Conservation (phyloP, 2,113 vertebrate species). For the Polypterus senegalus region DNA sequence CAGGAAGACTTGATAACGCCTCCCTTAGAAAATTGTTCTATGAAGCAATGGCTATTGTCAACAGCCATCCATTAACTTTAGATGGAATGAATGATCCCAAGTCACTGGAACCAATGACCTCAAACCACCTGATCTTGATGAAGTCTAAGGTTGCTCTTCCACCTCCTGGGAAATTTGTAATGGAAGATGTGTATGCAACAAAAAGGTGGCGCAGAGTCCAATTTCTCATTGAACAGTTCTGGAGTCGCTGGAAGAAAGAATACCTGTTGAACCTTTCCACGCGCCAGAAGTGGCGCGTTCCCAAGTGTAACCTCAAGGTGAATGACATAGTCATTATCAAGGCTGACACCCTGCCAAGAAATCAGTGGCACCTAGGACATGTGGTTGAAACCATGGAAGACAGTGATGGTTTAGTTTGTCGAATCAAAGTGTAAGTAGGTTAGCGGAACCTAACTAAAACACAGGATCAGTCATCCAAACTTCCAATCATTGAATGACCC, state of each 20-base stretch:
- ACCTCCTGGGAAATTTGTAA: slow-evolving; percentile 10
- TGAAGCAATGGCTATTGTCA: slow-evolving; percentile 14
- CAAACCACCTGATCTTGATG: slow-evolving; percentile 1
- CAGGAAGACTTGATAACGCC: too few species aligned
- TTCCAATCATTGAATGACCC: too few species aligned
- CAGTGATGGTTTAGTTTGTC: too few species aligned
- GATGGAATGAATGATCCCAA: slow-evolving; percentile 6
- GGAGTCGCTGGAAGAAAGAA: slow-evolving; percentile 7
- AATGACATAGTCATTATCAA: slow-evolving; percentile 12
- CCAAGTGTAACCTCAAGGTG: slow-evolving; percentile 7
- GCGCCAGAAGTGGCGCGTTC: slow-evolving; percentile 12
- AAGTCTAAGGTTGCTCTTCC: slow-evolving; percentile 2
- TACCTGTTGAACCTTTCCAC: slow-evolving; percentile 8
- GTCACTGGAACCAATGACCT: background rate
- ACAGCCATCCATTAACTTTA: slow-evolving; percentile 8
- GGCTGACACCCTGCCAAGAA: slow-evolving; percentile 5
- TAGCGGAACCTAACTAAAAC: too few species aligned
- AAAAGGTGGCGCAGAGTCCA: slow-evolving; percentile 5
- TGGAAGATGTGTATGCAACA: slow-evolving; percentile 1
- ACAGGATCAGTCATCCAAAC: too few species aligned
- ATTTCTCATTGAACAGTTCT: slow-evolving; percentile 7
- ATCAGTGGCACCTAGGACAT: background rate
- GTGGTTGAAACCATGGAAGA: too few species aligned
- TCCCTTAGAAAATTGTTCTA: slow-evolving; percentile 1
- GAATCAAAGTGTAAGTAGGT: too few species aligned